Evolutionary conservation across 2,888 invertebrate species (phyloP).

Genomic region (Rotaria macrura): DNA sequence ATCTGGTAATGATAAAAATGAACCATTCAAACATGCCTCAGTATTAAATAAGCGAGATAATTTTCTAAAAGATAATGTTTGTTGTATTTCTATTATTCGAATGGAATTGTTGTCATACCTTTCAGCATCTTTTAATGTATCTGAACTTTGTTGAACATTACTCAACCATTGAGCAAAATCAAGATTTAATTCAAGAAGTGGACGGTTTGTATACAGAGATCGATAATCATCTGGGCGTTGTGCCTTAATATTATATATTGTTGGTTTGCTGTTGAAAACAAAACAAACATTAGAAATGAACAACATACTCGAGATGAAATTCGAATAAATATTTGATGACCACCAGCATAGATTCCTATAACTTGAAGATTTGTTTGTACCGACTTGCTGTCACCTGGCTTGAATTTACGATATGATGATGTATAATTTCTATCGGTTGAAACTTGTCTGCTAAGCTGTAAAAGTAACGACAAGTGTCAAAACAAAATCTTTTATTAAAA

Average conservation of each 20-base stretch:
- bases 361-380: not conserved
- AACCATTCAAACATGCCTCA: conserved; percentile 73
- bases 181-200: not conserved
- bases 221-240: conserved; percentile 10
- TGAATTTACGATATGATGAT: not conserved
- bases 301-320: not conserved
- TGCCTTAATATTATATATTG: not conserved
- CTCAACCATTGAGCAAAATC: not conserved
- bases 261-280: not conserved
- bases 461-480: not conserved
- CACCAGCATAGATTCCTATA: conserved; percentile 58
- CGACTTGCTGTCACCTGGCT: not conserved
- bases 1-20: conserved; percentile 57
- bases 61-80: not conserved
- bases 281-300: not conserved
- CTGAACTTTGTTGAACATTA: not conserved
- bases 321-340: conserved; percentile 71
- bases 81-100: no score
- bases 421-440: not conserved
- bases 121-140: not conserved
- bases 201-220: not conserved
- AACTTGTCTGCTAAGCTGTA: not conserved
- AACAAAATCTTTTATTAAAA: not conserved
- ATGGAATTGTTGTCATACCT: not conserved
- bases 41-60: conserved; percentile 44